These are phyloP conservation scores for Maccullochella peelii DNA, from an alignment of 2,113 vertebrate genomes.

Conservation along the genomic window DNA sequence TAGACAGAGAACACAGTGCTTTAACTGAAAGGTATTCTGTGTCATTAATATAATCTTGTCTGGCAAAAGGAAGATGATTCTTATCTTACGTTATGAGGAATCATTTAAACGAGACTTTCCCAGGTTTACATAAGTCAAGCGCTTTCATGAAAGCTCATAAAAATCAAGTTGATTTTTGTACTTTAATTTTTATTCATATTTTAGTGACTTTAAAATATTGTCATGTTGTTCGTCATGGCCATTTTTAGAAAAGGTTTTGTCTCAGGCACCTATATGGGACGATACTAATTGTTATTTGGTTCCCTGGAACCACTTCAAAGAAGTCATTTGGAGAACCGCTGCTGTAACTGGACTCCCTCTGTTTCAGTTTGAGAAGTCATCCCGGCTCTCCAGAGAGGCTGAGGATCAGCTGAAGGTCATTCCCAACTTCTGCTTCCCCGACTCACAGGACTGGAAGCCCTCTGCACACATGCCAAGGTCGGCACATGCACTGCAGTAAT, in stretches of 20 bases:
- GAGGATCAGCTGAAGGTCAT: conserved; percentile 96
- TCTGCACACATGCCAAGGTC: conserved; percentile 91
- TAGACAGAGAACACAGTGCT: background rate
- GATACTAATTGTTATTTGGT: background rate
- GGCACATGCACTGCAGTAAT: conserved; percentile 35
- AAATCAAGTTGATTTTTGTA: background rate
- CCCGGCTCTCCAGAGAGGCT: conserved; percentile 90
- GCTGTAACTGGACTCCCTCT: background rate
- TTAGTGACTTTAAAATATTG: background rate
- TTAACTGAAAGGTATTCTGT: conserved; percentile 10
- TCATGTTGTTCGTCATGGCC: background rate
- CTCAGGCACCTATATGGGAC: background rate
- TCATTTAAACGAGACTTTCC: background rate
- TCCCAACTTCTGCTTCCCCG: conserved; percentile 97
- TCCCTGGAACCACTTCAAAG: too few species aligned
- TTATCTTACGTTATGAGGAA: conserved; percentile 5
- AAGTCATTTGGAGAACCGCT: too few species aligned
- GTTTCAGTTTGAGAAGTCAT: conserved; percentile 91
- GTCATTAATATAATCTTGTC: conserved; percentile 29
- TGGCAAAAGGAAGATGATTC: conserved; percentile 12
- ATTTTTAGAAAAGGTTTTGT: background rate
- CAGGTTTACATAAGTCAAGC: background rate
- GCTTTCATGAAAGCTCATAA: background rate
- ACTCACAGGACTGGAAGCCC: conserved; percentile 92
- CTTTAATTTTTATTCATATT: background rate